Evolutionary conservation across 2,113 vertebrate species (phyloP).

Genomic region (Isurus oxyrinchus): DNA sequence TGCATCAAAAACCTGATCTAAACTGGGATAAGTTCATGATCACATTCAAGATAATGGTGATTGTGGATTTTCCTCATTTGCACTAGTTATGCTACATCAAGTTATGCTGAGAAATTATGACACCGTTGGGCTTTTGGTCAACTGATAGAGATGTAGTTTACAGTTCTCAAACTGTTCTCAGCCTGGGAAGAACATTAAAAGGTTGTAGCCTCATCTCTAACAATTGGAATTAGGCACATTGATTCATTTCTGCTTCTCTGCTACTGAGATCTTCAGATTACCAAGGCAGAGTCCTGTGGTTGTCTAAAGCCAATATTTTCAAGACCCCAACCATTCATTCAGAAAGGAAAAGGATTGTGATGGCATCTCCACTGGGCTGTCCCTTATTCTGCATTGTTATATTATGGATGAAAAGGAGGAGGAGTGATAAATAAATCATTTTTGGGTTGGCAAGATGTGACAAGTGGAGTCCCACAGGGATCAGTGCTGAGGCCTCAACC

Average conservation of each 20-base stretch:
- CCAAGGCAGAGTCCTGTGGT: not conserved
- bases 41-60: not conserved
- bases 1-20: not conserved
- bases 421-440: not conserved
- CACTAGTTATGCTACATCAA: not conserved
- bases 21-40: not conserved
- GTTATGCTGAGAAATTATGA: too few species aligned
- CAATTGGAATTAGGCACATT: not conserved
- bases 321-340: not conserved
- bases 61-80: not conserved
- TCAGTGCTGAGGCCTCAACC: too few species aligned
- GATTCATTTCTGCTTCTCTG: not conserved
- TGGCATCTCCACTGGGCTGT: not conserved
- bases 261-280: not conserved
- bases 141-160: not conserved
- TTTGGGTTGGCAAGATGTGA: too few species aligned
- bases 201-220: not conserved
- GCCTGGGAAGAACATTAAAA: not conserved
- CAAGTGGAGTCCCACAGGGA: too few species aligned
- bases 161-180: not conserved
- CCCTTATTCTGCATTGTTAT: not conserved
- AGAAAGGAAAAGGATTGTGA: not conserved
- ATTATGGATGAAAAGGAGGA: not conserved
- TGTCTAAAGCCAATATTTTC: not conserved
- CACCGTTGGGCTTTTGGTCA: not conserved